Evolutionary conservation across 35 echinoderm and acorn worm species (phyloP).

Genomic region (Acanthaster planci): DNA sequence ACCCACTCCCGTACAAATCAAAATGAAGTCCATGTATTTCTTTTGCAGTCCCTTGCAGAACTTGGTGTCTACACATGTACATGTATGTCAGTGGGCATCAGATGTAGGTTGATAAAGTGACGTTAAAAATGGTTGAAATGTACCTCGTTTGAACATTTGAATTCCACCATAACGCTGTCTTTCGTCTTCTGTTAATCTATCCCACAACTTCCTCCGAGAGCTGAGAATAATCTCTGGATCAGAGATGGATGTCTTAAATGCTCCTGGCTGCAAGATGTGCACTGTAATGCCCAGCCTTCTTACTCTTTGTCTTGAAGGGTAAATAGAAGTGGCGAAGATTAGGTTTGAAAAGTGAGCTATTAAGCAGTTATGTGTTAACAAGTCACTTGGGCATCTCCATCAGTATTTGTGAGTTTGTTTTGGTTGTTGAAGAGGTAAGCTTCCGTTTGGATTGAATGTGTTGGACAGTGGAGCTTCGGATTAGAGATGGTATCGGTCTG

Average conservation of each 20-base stretch:
- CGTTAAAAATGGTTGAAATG: no score
- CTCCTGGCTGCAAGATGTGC: conserved; percentile 33
- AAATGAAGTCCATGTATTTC: no score
- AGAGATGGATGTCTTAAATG: conserved; percentile 7
- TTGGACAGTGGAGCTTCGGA: no score
- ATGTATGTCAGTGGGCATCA: no score
- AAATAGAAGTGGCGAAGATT: not conserved
- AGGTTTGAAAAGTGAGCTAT: not conserved
- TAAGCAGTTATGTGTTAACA: not conserved
- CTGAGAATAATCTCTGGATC: not conserved
- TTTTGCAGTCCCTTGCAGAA: no score
- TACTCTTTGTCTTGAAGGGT: not conserved
- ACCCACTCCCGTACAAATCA: no score
- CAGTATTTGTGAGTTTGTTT: not conserved
- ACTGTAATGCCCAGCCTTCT: conserved; percentile 19
- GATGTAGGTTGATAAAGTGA: no score
- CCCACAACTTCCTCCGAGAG: conserved; percentile 3
- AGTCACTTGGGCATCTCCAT: not conserved
- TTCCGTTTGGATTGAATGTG: no score
- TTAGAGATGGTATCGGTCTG: no score
- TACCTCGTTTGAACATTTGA: no score
- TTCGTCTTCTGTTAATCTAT: conserved; percentile 11
- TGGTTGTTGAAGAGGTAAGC: not conserved
- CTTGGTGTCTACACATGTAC: no score
- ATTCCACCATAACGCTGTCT: not conserved